Percentiles rank a stretch among this genome's conserved stretches.
Conservation (phyloP, 2,888 invertebrate genomes). For the Masnerella sp. region DNA sequence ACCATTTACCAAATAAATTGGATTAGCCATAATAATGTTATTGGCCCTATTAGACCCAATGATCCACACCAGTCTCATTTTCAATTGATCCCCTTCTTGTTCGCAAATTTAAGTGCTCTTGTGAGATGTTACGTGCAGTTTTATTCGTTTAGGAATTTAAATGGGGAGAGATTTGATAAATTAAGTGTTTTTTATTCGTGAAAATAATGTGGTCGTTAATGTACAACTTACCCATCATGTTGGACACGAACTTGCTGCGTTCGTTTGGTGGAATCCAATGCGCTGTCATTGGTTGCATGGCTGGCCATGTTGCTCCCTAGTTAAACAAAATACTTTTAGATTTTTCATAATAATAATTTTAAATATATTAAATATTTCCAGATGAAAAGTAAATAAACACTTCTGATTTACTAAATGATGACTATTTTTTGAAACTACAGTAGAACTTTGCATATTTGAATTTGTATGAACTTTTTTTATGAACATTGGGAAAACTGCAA, state of each 20-base stretch:
- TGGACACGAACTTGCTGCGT: slow-evolving; percentile 93
- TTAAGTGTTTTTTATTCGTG: neutral
- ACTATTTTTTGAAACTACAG: no score
- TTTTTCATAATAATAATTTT: no score
- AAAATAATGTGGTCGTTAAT: neutral
- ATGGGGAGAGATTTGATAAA: slow-evolving; percentile 11
- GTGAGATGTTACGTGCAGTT: neutral
- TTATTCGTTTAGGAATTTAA: slow-evolving; percentile 22
- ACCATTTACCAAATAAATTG: slow-evolving; percentile 34
- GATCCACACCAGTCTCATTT: no score
- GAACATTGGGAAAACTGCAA: no score
- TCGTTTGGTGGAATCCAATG: slow-evolving; percentile 97
- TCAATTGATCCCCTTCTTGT: slow-evolving; percentile 26
- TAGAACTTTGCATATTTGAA: no score
- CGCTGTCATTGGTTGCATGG: slow-evolving; percentile 94
- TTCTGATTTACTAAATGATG: no score
- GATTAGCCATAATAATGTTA: slow-evolving; percentile 27
- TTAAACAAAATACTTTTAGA: neutral
- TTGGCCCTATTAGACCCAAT: slow-evolving; percentile 18
- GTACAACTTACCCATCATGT: slow-evolving; percentile 82
- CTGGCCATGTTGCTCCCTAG: slow-evolving; percentile 93
- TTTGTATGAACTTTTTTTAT: no score
- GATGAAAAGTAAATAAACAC: no score
- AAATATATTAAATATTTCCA: no score
- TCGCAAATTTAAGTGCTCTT: slow-evolving; percentile 38